Evolutionary conservation across 2,888 invertebrate species (phyloP), one percentile per base, ranked within the genome.

Genomic region (Pegoplata infirma): DNA sequence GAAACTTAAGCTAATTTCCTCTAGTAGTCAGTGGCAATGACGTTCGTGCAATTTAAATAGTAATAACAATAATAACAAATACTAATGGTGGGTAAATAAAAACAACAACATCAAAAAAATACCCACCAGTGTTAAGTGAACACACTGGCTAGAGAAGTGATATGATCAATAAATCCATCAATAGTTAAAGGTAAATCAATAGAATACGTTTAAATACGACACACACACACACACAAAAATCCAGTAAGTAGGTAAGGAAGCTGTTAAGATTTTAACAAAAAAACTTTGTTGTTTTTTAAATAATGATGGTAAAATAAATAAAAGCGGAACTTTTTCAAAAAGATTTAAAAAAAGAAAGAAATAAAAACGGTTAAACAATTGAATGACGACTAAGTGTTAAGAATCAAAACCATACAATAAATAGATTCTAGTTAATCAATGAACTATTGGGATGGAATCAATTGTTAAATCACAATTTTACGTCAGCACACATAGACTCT

Each of bases 41-140:
- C 28, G 44, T 64, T 21, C 66, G 16, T 83, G 85, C 85, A 86
- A 86, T 87, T 86, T 85, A 85, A 87, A 86, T 86, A 86, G 85
- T 86, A 84, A 86, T 84, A 86, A 86, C 85, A 87, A 86, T 83
- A 86, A 86, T 84, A 76, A 75, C 77, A 85, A 86, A 84, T 84
- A 85, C 87, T 85, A 86, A 86, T 86, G 85, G 85, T 85, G 83
- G 82, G 83, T 83, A 86, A 87, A 82, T 58, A 81, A 40, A 59
- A 49, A 17, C 6, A 47, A 55, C 40, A 56, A n/a, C 19, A n/a
- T n/a, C n/a, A n/a, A n/a, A n/a, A n/a, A 10, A 17, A 19, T 12
- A n/a, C 32, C 40, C 61, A 64, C 63, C 14, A 40, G 63, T 73
- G 58, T 53, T 73, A 69, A 73, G 53, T 73, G 77, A 68, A 53